phyloP scores from a whole-genome alignment of 2,888 invertebrate genomes.

The Drosophila pseudotalamancana region DNA sequence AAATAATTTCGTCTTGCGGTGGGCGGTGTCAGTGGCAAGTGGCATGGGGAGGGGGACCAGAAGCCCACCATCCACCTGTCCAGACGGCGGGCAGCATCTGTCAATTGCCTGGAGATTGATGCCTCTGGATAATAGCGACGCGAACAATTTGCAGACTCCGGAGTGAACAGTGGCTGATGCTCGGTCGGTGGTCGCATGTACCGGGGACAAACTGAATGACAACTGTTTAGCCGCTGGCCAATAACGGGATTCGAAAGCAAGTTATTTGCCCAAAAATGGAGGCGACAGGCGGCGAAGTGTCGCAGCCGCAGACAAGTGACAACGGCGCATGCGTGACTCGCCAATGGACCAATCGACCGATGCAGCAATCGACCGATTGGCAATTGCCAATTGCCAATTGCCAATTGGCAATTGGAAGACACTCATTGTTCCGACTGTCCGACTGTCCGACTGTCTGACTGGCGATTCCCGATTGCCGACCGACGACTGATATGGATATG shows the following conservation, averaged over 20 bases:
- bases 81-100: constrained; percentile 58
- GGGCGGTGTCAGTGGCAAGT: constrained; percentile 9
- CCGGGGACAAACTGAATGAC: constrained; percentile 71
- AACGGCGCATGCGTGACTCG: constrained; percentile 74
- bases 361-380: no score
- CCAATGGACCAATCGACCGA: constrained; percentile 43
- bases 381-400: constrained; percentile 19
- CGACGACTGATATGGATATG: constrained; percentile 39
- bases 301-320: constrained; percentile 63
- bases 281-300: constrained; percentile 55
- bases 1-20: constrained; percentile 76
- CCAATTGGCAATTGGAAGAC: constrained; percentile 37
- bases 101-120: constrained; percentile 76
- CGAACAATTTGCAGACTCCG: constrained; percentile 78
- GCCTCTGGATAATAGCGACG: constrained; percentile 80
- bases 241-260: constrained; percentile 61
- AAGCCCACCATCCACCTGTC: neutral
- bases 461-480: no score
- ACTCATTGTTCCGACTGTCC: constrained; percentile 36
- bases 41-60: neutral
- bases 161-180: constrained; percentile 56
- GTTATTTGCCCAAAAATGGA: constrained; percentile 79
- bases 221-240: constrained; percentile 67
- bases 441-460: neutral
- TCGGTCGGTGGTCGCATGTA: constrained; percentile 63